phyloP scores from a whole-genome alignment of 2,113 vertebrate species.

The Panthera leo region DNA sequence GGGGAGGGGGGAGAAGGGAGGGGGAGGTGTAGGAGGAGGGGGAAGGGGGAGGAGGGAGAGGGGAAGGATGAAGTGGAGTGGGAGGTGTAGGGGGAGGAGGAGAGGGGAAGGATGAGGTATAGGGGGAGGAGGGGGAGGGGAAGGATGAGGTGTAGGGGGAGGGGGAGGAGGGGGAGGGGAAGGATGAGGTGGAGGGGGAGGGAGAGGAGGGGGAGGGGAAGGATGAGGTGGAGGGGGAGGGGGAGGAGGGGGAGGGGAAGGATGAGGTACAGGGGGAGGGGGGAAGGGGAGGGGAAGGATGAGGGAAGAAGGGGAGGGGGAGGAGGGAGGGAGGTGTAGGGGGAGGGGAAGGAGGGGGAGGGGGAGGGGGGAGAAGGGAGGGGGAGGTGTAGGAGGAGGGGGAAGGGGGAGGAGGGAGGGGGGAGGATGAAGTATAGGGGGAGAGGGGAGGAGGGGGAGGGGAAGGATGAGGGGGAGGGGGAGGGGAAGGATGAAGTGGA shows the following conservation, averaged over 20 bases:
- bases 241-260: no score
- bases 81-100: neutral
- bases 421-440: neutral
- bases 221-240: rapidly evolving
- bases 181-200: no score
- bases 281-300: no score
- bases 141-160: neutral
- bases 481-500: neutral
- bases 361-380: no score
- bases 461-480: neutral
- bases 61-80: no score
- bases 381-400: no score
- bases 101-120: no score
- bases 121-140: neutral
- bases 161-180: neutral
- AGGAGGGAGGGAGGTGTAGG: rapidly evolving
- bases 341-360: neutral
- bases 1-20: no score
- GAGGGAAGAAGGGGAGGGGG: neutral
- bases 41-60: neutral
- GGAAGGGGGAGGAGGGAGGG: neutral
- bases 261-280: neutral
- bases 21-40: no score
- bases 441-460: no score
- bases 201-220: rapidly evolving